phyloP scores from a whole-genome alignment of 1,140 invertebrate genomes.

The Drosophila carrolli region DNA sequence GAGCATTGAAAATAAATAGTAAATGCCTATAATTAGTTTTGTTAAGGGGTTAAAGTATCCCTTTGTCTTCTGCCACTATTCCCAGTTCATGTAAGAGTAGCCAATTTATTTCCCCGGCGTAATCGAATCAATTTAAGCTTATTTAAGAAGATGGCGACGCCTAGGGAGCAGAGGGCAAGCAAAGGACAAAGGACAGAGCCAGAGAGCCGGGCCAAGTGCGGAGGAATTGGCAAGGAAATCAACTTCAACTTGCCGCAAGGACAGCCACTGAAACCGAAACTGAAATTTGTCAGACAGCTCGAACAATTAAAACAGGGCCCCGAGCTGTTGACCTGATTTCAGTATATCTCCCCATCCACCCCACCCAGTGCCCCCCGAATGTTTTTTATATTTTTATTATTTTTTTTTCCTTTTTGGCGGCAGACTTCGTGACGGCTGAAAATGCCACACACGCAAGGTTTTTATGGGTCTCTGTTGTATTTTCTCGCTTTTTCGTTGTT shows the following conservation, averaged over 20 bases:
- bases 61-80: too few relatives aligned
- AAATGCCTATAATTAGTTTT: neutral
- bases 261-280: slow-evolving; percentile 45
- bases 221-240: slow-evolving; percentile 71
- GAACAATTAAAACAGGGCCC: slow-evolving; percentile 67
- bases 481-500: slow-evolving; percentile 25
- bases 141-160: neutral
- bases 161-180: slow-evolving; percentile 56
- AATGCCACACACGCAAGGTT: slow-evolving; percentile 74
- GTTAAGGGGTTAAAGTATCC: too few relatives aligned
- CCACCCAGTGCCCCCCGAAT: neutral
- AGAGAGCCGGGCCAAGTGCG: slow-evolving; percentile 10
- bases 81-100: neutral
- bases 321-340: slow-evolving; percentile 55
- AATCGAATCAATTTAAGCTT: slow-evolving; percentile 68
- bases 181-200: slow-evolving; percentile 49
- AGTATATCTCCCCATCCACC: neutral
- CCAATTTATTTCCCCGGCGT: slow-evolving; percentile 23
- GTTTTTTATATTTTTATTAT: slow-evolving; percentile 44
- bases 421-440: slow-evolving; percentile 75
- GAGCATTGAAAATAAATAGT: too few relatives aligned
- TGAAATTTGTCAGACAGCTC: slow-evolving; percentile 34
- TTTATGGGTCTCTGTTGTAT: slow-evolving; percentile 36
- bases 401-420: slow-evolving; percentile 44
- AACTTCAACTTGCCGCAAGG: slow-evolving; percentile 68